Conservation (phyloP, 2,113 vertebrate species). For the Oncorhynchus masou region DNA sequence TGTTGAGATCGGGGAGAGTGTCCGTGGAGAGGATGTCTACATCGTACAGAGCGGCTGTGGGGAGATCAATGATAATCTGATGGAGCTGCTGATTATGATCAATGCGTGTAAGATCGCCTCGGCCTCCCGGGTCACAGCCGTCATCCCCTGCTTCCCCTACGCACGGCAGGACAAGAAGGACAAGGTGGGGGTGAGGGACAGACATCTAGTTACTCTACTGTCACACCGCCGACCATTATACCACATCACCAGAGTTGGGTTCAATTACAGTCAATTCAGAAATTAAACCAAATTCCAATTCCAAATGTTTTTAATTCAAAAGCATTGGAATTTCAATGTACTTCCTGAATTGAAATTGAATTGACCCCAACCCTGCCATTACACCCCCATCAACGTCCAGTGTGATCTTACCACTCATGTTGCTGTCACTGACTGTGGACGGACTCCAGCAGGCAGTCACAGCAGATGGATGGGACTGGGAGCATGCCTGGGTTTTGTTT, state of each 20-base stretch:
- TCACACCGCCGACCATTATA: slow-evolving; percentile 45
- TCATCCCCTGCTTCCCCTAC: slow-evolving; percentile 81
- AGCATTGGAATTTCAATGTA: too few species aligned
- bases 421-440: too few species aligned
- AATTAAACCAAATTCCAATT: too few species aligned
- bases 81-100: slow-evolving; percentile 82
- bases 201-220: slow-evolving; percentile 55
- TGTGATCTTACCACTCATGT: too few species aligned
- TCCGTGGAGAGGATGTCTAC: slow-evolving; percentile 81
- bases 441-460: too few species aligned
- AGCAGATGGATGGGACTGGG: too few species aligned
- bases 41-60: slow-evolving; percentile 81
- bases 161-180: slow-evolving; percentile 83
- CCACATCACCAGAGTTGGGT: slow-evolving; percentile 39
- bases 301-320: too few species aligned
- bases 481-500: too few species aligned
- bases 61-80: slow-evolving; percentile 81
- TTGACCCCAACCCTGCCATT: neutral
- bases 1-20: slow-evolving; percentile 81
- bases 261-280: neutral
- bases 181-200: slow-evolving; percentile 77
- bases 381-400: neutral
- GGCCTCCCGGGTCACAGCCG: slow-evolving; percentile 75
- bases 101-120: slow-evolving; percentile 82
- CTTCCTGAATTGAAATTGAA: too few species aligned